Percentiles rank a stretch among this genome's conserved stretches.
These are phyloP conservation scores for Heteronetta atricapilla DNA, from an alignment of 2,113 vertebrate species.

Conservation along the genomic window DNA sequence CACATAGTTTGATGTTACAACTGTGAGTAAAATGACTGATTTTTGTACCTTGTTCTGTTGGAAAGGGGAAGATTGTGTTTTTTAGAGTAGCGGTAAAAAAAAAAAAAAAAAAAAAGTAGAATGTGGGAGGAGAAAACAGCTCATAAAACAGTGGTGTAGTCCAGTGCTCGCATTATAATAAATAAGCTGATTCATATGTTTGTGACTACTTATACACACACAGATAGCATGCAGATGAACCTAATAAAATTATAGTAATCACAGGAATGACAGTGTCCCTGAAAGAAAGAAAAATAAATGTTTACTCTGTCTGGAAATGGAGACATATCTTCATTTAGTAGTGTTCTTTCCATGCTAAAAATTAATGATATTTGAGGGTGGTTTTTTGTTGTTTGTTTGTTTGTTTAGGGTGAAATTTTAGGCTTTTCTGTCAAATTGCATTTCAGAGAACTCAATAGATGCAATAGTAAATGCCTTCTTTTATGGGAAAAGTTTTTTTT, in stretches of 20 bases:
- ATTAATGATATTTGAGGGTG: background rate
- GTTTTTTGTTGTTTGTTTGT: background rate
- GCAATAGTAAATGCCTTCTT: background rate
- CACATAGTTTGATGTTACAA: background rate
- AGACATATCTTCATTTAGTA: background rate
- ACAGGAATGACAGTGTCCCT: background rate
- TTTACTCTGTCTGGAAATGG: background rate
- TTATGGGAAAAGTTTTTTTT: background rate
- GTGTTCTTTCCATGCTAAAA: background rate
- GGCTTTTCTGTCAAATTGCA: background rate
- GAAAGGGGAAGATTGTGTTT: background rate
- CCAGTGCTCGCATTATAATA: background rate
- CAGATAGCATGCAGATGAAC: background rate
- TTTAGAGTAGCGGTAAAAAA: background rate
- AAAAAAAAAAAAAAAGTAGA: background rate
- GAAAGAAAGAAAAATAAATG: background rate
- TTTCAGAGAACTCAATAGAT: background rate
- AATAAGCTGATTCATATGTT: background rate
- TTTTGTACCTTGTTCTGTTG: background rate
- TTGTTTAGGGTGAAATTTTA: background rate
- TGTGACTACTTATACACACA: background rate
- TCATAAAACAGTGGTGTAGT: background rate
- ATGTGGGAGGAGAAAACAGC: background rate
- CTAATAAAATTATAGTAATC: background rate
- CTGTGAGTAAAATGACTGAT: background rate